phyloP scores from a whole-genome alignment of 2,113 vertebrate genomes.

The Forbesichthys agassizii region DNA sequence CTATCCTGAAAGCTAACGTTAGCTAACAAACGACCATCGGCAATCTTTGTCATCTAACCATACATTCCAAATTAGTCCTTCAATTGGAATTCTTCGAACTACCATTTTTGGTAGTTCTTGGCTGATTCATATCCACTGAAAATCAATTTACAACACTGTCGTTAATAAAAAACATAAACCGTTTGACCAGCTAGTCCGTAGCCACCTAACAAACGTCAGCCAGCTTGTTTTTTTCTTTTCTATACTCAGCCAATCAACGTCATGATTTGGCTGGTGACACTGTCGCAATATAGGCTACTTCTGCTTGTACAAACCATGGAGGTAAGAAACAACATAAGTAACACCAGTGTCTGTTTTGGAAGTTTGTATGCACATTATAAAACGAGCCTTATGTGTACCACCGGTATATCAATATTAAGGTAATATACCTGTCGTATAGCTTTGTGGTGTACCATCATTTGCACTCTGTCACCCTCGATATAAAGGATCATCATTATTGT shows the following conservation, averaged over 20 bases:
- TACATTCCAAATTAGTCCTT: constrained; percentile 5
- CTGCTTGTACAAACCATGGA: no score
- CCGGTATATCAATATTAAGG: no score
- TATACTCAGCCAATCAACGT: constrained; percentile 28
- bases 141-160: not conserved
- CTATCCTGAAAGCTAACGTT: constrained; percentile 51
- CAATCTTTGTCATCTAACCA: constrained; percentile 29
- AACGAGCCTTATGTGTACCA: no score
- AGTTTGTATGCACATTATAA: no score
- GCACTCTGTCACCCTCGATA: no score
- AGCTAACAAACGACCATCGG: constrained; percentile 34
- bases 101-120: constrained; percentile 39
- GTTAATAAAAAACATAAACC: not conserved
- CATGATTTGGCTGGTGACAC: not conserved
- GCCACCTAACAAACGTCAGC: constrained; percentile 8
- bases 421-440: no score
- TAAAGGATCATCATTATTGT: not conserved
- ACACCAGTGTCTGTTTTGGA: no score
- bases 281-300: not conserved
- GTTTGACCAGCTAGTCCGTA: not conserved
- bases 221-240: constrained; percentile 8
- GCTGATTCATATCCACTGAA: not conserved
- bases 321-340: no score
- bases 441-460: no score
- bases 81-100: not conserved